These are phyloP conservation scores for Calyptomena viridis DNA, from an alignment of 2,113 vertebrate genomes.

Conservation along the genomic window DNA sequence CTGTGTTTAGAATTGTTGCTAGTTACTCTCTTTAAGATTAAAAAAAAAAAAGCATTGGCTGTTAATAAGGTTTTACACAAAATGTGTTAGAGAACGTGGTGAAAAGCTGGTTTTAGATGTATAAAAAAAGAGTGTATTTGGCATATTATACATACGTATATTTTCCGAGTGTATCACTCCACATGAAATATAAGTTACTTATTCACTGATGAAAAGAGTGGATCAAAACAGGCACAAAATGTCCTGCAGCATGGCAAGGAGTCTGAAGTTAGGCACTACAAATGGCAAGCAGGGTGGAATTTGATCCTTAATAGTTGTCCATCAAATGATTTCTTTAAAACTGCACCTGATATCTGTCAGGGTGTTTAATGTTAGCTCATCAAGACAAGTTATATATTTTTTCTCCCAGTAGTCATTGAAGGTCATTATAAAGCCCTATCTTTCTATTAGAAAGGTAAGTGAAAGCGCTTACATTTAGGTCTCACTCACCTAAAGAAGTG, in stretches of 20 bases:
- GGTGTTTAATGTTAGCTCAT: neutral
- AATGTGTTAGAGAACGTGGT: neutral
- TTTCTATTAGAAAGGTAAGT: neutral
- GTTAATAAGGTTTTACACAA: neutral
- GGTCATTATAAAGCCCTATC: neutral
- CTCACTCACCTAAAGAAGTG: neutral
- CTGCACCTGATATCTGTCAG: neutral
- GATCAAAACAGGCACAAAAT: neutral
- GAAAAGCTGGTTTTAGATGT: neutral
- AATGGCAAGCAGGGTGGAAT: neutral
- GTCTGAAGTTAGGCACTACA: neutral
- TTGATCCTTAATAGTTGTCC: fast-evolving
- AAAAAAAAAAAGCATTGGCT: neutral
- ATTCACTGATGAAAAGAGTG: neutral
- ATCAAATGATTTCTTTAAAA: neutral
- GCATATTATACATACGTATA: neutral
- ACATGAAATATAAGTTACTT: neutral
- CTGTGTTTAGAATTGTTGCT: neutral
- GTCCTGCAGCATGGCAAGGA: neutral
- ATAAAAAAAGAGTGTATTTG: neutral
- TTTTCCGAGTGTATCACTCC: neutral
- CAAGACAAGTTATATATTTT: neutral
- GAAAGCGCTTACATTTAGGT: neutral
- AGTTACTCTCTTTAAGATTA: neutral
- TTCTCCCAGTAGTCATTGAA: neutral